Evolutionary conservation across 2,888 invertebrate species (phyloP), one percentile per base, ranked within the genome.

Genomic region (Marasmarcha lunaedactyla): DNA sequence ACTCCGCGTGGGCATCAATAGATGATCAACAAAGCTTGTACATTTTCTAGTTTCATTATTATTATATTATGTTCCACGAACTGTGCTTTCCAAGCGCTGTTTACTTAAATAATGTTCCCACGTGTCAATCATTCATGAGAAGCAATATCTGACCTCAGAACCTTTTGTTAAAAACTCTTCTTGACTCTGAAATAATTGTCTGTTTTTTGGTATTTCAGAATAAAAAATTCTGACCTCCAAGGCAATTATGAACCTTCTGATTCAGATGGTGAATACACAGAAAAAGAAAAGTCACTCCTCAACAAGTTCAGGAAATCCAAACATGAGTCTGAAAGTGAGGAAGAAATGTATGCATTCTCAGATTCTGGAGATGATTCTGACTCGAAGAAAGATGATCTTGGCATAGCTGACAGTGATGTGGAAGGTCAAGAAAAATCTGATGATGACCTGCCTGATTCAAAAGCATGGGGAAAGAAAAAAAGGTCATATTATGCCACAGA

Each of bases 381-480:
- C 37, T 59, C 71, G 26, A 79, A 79, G 20, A 74, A 83, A 43
- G 68, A 74, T 30, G 77, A 85, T 44, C 60, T 85, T 45, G 72
- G 57, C 27, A 84, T 65, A 73, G 88, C 89, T 4, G 86, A 89
- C 42, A 90, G 89, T 70, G 95, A 95, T 69, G 87, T 94, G 7
- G 94, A 94, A 63, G 90, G 90, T 0, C 87, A 89, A 48, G 88
- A 87, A 45, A 86, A 87, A 45, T 84, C 86, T 15, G 88, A 90
- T 54, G 88, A 88, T 62, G 87, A 89, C 56, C 74, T 94, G 46
- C 94, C 94, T 0, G 88, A 94, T 66, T 85, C 88, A 1, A 90
- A 91, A 71, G 94, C 95, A 13, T 97, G 97, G 97, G 97, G 97
- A 35, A 90, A 89, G 58, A 90, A 90, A 49, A 92, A 91, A 54